Conservation (phyloP, 2,797 vertebrate species). For the Bovichtus diacanthus region DNA sequence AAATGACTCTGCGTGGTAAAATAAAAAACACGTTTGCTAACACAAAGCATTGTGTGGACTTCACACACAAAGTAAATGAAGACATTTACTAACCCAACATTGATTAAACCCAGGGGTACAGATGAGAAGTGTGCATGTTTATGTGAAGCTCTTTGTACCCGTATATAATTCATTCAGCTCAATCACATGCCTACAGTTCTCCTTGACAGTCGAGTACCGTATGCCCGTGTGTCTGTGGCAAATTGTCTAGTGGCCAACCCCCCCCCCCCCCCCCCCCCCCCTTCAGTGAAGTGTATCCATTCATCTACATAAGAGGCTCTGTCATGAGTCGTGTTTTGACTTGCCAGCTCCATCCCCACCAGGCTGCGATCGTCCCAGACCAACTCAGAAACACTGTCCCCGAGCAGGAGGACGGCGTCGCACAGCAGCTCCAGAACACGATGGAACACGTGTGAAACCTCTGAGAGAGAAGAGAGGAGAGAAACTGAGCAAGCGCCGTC, state of each 20-base stretch:
- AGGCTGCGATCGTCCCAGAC: conserved; percentile 96
- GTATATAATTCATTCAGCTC: conserved; percentile 71
- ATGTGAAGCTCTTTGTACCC: conserved; percentile 60
- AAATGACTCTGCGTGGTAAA: conserved; percentile 62
- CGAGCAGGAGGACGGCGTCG: conserved; percentile 87
- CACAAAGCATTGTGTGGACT: conserved; percentile 48
- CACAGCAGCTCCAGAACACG: conserved; percentile 91
- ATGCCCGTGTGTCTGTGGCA: conserved; percentile 71
- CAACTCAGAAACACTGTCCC: conserved; percentile 90
- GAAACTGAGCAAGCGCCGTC: conserved; percentile 8
- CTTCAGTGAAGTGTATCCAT: conserved; percentile 78
- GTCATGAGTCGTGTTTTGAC: conserved; percentile 78
- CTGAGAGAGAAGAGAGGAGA: conserved; percentile 76
- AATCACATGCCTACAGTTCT: conserved; percentile 65
- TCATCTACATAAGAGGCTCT: conserved; percentile 81
- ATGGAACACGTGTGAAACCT: conserved; percentile 87
- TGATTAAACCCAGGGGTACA: conserved; percentile 47
- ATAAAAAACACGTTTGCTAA: conserved; percentile 46
- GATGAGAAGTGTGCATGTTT: conserved; percentile 35
- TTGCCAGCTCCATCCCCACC: conserved; percentile 94
- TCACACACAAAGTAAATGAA: conserved; percentile 61
- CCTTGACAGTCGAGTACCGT: conserved; percentile 72
- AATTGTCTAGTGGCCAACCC: conserved; percentile 79
- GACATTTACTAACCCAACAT: conserved; percentile 54
- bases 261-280: conserved; percentile 55